Percentiles rank a stretch among this genome's conserved stretches.
phyloP scores from a whole-genome alignment of 1,140 invertebrate genomes.

The Trissolcus basalis region DNA sequence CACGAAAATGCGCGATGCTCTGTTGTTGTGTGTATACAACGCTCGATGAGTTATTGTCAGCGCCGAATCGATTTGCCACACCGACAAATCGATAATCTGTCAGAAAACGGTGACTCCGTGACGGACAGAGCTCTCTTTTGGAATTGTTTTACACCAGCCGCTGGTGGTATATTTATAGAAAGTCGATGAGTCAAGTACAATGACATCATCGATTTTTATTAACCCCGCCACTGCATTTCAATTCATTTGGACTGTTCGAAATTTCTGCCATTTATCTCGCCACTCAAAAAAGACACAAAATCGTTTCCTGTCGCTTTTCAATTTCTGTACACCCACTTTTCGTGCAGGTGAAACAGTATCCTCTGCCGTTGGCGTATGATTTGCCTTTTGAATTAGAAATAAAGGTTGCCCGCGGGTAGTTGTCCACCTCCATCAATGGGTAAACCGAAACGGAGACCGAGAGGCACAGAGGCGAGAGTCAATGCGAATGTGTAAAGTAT shows the following conservation, averaged over 20 bases:
- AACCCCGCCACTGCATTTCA: too few relatives aligned
- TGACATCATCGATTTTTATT: too few relatives aligned
- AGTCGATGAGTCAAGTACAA: too few relatives aligned
- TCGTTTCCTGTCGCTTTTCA: not conserved
- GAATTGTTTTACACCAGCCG: too few relatives aligned
- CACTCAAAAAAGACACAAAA: too few relatives aligned
- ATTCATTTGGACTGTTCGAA: too few relatives aligned
- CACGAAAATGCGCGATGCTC: too few relatives aligned
- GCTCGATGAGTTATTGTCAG: slow-evolving; percentile 26
- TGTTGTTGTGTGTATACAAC: not conserved
- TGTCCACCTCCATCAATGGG: slow-evolving; percentile 26
- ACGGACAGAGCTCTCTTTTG: not conserved
- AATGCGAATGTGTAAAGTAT: slow-evolving; percentile 68
- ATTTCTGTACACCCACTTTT: slow-evolving; percentile 6
- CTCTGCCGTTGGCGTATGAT: slow-evolving; percentile 41
- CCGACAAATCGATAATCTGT: slow-evolving; percentile 41
- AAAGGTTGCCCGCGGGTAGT: slow-evolving; percentile 53
- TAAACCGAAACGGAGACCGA: slow-evolving; percentile 41
- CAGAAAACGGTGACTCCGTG: slow-evolving; percentile 29
- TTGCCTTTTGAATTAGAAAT: slow-evolving; percentile 67
- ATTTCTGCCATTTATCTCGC: too few relatives aligned
- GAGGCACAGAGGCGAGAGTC: slow-evolving; percentile 45
- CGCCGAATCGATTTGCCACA: slow-evolving; percentile 35
- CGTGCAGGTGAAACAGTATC: slow-evolving; percentile 59
- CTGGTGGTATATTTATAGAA: too few relatives aligned